Base-by-base conservation (phyloP, 2,888 invertebrate species). In the Sussaba pulchella region DNA sequence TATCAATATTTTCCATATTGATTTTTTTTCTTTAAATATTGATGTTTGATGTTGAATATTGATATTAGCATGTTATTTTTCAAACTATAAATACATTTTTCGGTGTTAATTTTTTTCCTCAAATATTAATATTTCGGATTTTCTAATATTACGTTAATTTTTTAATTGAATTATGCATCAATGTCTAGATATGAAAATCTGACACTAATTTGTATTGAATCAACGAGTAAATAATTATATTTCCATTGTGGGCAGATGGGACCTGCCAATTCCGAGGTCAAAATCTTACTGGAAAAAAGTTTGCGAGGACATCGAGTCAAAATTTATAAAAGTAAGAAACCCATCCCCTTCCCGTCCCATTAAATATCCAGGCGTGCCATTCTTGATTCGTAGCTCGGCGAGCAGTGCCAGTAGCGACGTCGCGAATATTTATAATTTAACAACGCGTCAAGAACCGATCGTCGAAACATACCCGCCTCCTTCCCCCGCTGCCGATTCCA, bases 281-380 rank as follows among this genome's bases (percentile, higher is more conserved):
- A 87, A 78, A 31, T 73, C 82, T 3, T 89, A 90, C 26, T 91
- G 91, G 91, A 50, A 84, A 8, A 82, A 87, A 43, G 80, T 90
- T 17, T 87, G 86, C 77, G 79, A 81, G 1, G 83, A 88, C 0
- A 81, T 88, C n/a, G 90, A 88, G 50, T 82, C 80, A 39, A 87
- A 77, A 43, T 70, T 86, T 31, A 69, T 83, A 43, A 85, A 81
- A 86, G 91, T 91, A 89, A 90, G 89, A 85, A 66, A 85, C 71
- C 82, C 88, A 52, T 81, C 71, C 8, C 45, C 63, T 12, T 47
- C 73, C 17, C 19, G n/a, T 77, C 82, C 81, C 67, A 52, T 41
- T 39, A 43, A 72, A 57, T 63, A 69, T 73, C 71, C 70, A 19
- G 24, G 70, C 10, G 31, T 14, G 9, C 19, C 31, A 4, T 79